A percentile compares a stretch with the other conserved stretches of the same genome.
phyloP scores from a whole-genome alignment of 2,113 vertebrate genomes.

The Chaetodon trifascialis region DNA sequence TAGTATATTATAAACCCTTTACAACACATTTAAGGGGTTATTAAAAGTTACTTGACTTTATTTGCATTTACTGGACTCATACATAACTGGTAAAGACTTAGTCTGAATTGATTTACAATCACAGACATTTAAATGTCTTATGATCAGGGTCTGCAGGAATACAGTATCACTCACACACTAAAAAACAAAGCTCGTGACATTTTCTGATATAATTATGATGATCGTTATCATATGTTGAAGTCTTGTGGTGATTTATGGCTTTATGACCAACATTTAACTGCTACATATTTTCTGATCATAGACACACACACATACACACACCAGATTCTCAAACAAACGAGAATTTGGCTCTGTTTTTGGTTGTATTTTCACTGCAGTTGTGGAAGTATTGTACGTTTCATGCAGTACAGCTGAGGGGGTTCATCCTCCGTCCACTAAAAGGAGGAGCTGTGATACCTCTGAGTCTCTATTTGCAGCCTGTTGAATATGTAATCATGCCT shows the following conservation, averaged over 20 bases:
- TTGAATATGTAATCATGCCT: conserved; percentile 68
- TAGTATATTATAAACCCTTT: neutral
- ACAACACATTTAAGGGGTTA: neutral
- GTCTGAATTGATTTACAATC: neutral
- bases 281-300: neutral
- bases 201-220: neutral
- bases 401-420: conserved; percentile 10
- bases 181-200: neutral
- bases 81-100: neutral
- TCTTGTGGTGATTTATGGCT: neutral
- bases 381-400: conserved; percentile 28
- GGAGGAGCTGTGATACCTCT: conserved; percentile 32
- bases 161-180: neutral
- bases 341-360: neutral
- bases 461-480: conserved; percentile 61
- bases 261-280: neutral
- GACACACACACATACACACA: neutral
- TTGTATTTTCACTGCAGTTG: conserved; percentile 19
- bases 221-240: neutral
- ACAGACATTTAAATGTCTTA: neutral
- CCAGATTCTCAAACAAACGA: neutral
- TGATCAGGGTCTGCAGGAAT: neutral
- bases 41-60: neutral
- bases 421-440: conserved; percentile 22
- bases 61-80: neutral